Conservation (phyloP, 35 echinoderm and acorn worm genomes). For the Strongylocentrotus purpuratus region DNA sequence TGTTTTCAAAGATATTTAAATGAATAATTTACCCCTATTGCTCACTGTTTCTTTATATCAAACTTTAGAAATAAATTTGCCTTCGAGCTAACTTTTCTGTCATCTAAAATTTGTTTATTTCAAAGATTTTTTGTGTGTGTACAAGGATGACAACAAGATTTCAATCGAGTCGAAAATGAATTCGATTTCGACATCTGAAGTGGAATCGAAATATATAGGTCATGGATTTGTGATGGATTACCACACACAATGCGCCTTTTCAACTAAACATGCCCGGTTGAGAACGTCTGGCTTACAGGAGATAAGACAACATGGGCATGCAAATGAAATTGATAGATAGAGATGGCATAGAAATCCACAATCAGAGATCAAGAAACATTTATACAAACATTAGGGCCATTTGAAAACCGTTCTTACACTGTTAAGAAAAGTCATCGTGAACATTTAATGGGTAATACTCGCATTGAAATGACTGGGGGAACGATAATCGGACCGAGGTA, state of each 20-base stretch:
- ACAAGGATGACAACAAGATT: neutral
- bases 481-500: neutral
- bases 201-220: neutral
- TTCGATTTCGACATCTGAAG: neutral
- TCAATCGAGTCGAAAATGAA: neutral
- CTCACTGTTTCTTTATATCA: neutral
- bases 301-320: neutral
- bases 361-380: constrained; percentile 3
- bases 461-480: neutral
- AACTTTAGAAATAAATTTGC: neutral
- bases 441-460: neutral
- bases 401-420: neutral
- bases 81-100: neutral
- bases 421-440: neutral
- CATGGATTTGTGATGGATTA: neutral
- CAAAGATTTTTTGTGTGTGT: neutral
- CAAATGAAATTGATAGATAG: neutral
- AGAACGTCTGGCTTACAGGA: neutral
- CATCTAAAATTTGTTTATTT: neutral
- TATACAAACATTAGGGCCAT: neutral
- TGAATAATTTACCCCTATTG: neutral
- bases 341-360: neutral
- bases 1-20: neutral
- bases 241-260: neutral
- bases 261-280: neutral